phyloP scores from a whole-genome alignment of 2,113 vertebrate genomes.

The Thinocorus orbignyianus region DNA sequence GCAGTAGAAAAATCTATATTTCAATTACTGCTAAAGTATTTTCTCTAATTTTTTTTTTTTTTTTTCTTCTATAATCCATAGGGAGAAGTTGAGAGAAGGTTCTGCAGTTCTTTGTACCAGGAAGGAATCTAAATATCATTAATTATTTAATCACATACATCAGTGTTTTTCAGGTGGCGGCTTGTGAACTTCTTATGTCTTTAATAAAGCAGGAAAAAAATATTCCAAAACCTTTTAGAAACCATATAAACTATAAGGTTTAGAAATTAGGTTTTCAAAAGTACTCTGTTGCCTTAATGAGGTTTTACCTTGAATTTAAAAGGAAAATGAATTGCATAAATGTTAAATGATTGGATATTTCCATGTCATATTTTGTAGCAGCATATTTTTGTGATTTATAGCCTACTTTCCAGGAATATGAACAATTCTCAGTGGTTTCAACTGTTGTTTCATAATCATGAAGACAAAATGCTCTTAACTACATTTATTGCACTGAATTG shows the following conservation, averaged over 20 bases:
- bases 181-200: background rate
- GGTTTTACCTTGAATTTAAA: background rate
- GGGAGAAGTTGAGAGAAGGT: background rate
- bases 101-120: background rate
- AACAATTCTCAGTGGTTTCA: background rate
- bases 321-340: background rate
- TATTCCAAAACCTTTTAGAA: background rate
- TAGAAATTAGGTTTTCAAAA: background rate
- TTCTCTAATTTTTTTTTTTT: background rate
- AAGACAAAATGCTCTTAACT: background rate
- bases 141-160: background rate
- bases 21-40: background rate
- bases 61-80: background rate
- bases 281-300: background rate
- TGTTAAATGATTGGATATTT: background rate
- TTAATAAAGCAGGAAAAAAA: background rate
- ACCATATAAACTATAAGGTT: background rate
- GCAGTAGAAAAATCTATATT: background rate
- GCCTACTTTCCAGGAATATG: background rate
- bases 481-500: background rate
- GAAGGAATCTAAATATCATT: background rate
- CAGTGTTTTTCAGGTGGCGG: background rate
- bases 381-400: background rate
- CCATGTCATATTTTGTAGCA: background rate
- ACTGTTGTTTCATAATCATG: background rate